phyloP scores from a whole-genome alignment of 2,888 invertebrate genomes.

The Tetranychus piercei region DNA sequence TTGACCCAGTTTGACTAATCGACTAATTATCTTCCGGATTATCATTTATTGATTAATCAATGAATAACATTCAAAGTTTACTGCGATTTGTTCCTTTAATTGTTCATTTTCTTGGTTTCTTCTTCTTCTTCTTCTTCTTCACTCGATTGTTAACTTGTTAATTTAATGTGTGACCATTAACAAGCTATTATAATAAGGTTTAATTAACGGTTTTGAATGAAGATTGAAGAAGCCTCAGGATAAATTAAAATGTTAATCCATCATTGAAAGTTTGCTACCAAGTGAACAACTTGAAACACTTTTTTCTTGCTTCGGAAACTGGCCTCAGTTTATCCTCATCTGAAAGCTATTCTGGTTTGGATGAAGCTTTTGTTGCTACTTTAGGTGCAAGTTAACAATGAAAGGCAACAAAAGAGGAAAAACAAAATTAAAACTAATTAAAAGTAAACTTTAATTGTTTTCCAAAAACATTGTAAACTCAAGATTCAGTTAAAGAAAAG shows the following conservation, averaged over 20 bases:
- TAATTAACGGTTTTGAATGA: neutral
- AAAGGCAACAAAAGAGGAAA: too few species aligned
- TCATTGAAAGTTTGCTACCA: neutral
- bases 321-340: neutral
- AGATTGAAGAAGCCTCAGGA: neutral
- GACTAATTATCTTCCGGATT: too few species aligned
- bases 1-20: too few species aligned
- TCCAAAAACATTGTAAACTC: too few species aligned
- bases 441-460: too few species aligned
- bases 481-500: neutral
- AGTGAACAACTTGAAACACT: neutral
- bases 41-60: too few species aligned
- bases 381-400: too few species aligned
- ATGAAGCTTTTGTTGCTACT: too few species aligned
- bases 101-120: neutral
- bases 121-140: neutral
- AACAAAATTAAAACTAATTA: too few species aligned
- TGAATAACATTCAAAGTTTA: too few species aligned
- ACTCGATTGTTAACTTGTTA: neutral
- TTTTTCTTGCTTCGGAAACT: neutral
- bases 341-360: too few species aligned
- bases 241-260: neutral
- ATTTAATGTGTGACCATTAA: constrained; percentile 1
- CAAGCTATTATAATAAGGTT: neutral
- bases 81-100: neutral